Base-by-base conservation (phyloP, 2,888 invertebrate species). In the Molanna angustata region DNA sequence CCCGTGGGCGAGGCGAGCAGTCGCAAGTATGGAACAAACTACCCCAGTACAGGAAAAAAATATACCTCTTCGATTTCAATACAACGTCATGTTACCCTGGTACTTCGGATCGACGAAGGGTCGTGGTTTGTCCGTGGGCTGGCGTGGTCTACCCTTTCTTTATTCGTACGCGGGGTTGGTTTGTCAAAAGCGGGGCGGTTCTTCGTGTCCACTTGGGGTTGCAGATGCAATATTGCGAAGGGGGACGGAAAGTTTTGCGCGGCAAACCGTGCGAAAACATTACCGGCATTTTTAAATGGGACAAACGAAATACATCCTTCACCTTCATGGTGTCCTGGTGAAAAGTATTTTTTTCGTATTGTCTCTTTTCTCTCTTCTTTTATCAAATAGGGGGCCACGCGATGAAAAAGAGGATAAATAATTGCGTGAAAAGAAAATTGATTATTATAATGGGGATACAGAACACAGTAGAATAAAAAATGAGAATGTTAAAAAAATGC, bases 321-420 rank as follows among this genome's bases (percentile, higher is more conserved):
- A 35, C 13, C 13, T 31, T 33, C 40, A 44, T 58, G 58, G 14
- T 46, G 39, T 49, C 58, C 58, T 49, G 58, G 40, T 55, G 19
- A n/a, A 20, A 53, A 55, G 39, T 55, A 55, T 58, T 58, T 58
- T 58, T 58, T 58, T 52, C 41, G 33, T 39, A 52, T 55, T 58
- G 54, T 55, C 20, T 40, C 49, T 35, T 40, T 54, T 49, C 54
- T 52, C 54, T 49, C 33, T 46, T 37, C 17, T n/a, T n/a, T n/a
- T n/a, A n/a, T n/a, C n/a, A n/a, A n/a, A n/a, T n/a, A n/a, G n/a
- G n/a, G n/a, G n/a, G n/a, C n/a, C n/a, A n/a, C n/a, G n/a, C n/a
- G n/a, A n/a, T n/a, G n/a, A n/a, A n/a, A n/a, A n/a, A n/a, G n/a
- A n/a, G n/a, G n/a, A n/a, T n/a, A n/a, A n/a, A n/a, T n/a, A n/a